phyloP scores from a whole-genome alignment of 2,113 vertebrate genomes.

The Peucedramus taeniatus region DNA sequence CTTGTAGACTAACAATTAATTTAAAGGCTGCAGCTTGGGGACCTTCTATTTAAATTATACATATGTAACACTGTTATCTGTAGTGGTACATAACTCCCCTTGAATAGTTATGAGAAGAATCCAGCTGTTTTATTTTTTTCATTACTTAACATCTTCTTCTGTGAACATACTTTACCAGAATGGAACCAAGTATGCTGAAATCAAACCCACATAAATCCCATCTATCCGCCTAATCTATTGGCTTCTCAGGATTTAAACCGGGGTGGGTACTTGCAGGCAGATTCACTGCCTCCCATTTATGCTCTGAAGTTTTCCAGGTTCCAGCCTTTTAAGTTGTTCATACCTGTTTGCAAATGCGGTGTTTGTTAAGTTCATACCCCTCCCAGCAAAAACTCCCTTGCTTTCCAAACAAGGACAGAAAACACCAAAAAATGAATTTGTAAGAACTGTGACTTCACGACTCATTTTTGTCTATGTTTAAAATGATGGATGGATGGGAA shows the following conservation, averaged over 20 bases:
- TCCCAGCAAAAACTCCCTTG: not conserved
- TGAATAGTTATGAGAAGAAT: not conserved
- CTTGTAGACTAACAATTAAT: not conserved
- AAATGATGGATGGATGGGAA: not conserved
- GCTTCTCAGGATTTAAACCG: not conserved
- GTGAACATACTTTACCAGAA: not conserved
- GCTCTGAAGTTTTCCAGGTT: not conserved
- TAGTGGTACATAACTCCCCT: not conserved
- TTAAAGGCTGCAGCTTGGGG: not conserved
- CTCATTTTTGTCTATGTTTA: not conserved
- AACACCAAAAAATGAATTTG: not conserved
- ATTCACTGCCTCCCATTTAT: not conserved
- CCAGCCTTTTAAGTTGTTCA: not conserved
- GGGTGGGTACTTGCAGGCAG: not conserved
- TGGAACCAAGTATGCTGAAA: not conserved
- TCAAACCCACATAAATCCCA: not conserved
- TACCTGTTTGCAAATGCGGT: not conserved
- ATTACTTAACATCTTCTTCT: not conserved
- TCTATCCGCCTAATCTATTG: not conserved
- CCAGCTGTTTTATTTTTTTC: not conserved
- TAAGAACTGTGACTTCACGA: not conserved
- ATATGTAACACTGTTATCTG: not conserved
- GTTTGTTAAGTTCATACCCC: not conserved
- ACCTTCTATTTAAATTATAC: not conserved
- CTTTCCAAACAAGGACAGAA: not conserved